A percentile compares a stretch with the other conserved stretches of the same genome.
Evolutionary conservation across 2,888 invertebrate genomes (phyloP).

Genomic region (Neoitamus cyanurus): DNA sequence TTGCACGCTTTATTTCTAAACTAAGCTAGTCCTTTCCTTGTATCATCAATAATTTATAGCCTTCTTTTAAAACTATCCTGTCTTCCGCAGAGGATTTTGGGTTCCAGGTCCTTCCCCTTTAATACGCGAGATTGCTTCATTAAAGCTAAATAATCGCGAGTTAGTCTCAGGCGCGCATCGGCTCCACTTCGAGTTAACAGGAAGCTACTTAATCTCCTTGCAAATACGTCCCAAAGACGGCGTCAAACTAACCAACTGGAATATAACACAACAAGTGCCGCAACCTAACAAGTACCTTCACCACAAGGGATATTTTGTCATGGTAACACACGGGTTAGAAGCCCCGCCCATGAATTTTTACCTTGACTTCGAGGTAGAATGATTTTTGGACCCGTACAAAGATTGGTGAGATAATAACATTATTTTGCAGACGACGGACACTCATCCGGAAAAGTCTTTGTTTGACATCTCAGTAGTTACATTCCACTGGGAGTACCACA

Average conservation of each 20-base stretch:
- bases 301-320: constrained; percentile 58
- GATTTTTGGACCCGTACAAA: not conserved
- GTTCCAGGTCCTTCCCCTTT: constrained; percentile 58
- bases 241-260: constrained; percentile 56
- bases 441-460: constrained; percentile 56
- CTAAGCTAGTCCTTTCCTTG: not conserved
- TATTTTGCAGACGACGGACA: constrained; percentile 54
- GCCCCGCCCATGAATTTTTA: constrained; percentile 57
- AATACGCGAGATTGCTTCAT: constrained; percentile 56
- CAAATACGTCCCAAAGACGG: constrained; percentile 58
- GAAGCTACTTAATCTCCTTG: constrained; percentile 57
- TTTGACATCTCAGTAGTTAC: constrained; percentile 59
- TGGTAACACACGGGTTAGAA: constrained; percentile 59
- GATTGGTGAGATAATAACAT: not conserved
- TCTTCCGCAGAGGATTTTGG: constrained; percentile 58
- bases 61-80: not conserved
- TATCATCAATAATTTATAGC: not conserved
- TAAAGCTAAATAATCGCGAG: constrained; percentile 54
- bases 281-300: constrained; percentile 56
- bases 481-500: constrained; percentile 59
- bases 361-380: constrained; percentile 57
- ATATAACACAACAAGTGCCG: constrained; percentile 56
- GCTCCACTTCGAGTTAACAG: constrained; percentile 56
- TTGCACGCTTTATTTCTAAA: not conserved
- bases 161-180: constrained; percentile 53